Conservation (phyloP, 2,888 invertebrate species). For the Pollenia labialis region DNA sequence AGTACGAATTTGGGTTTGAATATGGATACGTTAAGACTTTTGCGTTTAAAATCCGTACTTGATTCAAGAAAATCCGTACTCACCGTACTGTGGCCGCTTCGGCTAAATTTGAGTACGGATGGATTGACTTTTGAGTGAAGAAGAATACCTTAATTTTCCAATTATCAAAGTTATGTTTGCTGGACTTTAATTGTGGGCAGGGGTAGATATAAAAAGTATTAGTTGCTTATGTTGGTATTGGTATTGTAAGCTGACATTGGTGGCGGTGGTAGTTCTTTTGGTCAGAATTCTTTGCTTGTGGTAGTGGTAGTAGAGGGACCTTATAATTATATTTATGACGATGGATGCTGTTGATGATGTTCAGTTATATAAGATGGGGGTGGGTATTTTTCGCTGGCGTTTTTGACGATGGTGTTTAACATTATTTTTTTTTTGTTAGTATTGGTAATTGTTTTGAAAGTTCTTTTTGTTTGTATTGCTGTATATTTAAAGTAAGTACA, state of each 20-base stretch:
- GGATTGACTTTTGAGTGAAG: too few relatives aligned
- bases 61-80: too few relatives aligned
- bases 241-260: neutral
- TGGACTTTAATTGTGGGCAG: neutral
- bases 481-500: neutral
- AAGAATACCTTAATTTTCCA: too few relatives aligned
- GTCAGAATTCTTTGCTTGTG: constrained; percentile 27
- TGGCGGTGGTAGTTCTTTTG: constrained; percentile 32
- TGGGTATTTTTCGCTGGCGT: constrained; percentile 29
- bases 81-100: too few relatives aligned
- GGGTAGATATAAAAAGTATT: constrained; percentile 1
- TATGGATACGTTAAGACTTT: too few relatives aligned
- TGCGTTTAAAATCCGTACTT: too few relatives aligned
- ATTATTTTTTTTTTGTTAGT: constrained; percentile 29
- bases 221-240: neutral
- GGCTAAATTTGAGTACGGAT: too few relatives aligned
- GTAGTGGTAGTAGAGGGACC: neutral
- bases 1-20: too few relatives aligned
- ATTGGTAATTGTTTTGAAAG: constrained; percentile 25
- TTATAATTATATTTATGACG: constrained; percentile 42
- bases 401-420: constrained; percentile 37
- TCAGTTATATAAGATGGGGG: constrained; percentile 27
- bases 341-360: constrained; percentile 35
- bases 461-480: constrained; percentile 26
- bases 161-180: too few relatives aligned